Conservation (phyloP, 1,140 invertebrate genomes). For the Copidosoma floridanum region DNA sequence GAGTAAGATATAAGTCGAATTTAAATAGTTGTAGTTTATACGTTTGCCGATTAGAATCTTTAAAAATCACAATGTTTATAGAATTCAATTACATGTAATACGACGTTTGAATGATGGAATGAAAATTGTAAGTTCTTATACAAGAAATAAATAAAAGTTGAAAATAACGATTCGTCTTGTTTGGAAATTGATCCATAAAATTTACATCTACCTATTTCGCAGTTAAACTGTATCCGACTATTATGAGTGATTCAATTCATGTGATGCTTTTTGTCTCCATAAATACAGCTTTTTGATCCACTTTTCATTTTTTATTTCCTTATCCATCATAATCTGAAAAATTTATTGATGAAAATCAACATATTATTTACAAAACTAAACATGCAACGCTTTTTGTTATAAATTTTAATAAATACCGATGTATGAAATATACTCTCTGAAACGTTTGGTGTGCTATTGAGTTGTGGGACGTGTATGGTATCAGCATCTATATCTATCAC, state of each 20-base stretch:
- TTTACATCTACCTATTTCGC: neutral
- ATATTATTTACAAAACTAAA: neutral
- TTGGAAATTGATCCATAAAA: no score
- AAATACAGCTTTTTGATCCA: conserved; percentile 56
- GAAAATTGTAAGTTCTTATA: conserved; percentile 35
- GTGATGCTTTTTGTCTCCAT: conserved; percentile 51
- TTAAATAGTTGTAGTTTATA: conserved; percentile 12
- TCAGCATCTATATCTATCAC: conserved; percentile 50
- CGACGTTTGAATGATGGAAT: conserved; percentile 14
- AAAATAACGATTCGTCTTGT: conserved; percentile 7
- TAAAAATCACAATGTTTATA: conserved; percentile 14
- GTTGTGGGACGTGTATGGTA: conserved; percentile 47
- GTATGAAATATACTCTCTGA: conserved; percentile 53
- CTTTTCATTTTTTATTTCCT: conserved; percentile 51
- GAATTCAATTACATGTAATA: conserved; percentile 12
- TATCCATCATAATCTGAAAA: conserved; percentile 51
- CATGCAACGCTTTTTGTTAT: neutral
- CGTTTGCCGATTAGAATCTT: conserved; percentile 16
- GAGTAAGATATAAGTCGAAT: neutral
- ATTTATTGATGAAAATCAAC: conserved; percentile 7
- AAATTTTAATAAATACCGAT: conserved; percentile 41
- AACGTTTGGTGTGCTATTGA: conserved; percentile 31
- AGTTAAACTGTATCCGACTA: neutral
- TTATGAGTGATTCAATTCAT: conserved; percentile 13
- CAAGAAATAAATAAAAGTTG: conserved; percentile 31